Base-by-base conservation (phyloP, 2,888 invertebrate genomes). In the Campopleginae sp. region DNA sequence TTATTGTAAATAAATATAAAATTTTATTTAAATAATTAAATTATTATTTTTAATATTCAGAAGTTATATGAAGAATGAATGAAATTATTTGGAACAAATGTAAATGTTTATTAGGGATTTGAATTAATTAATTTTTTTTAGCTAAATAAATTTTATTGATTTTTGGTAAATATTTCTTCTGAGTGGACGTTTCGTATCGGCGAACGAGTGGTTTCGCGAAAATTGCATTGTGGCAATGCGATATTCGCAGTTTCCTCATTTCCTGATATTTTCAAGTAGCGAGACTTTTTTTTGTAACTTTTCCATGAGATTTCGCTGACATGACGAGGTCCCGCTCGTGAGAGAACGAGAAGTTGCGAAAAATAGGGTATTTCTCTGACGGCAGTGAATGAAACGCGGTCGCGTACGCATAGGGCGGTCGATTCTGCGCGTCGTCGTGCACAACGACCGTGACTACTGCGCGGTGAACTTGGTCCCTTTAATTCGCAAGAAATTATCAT, bases 391-490 rank as follows among this genome's bases (percentile, higher is more conserved):
- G 19, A n/a, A 42, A 38, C 38, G 19, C 54, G 54, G n/a, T 51
- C 23, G 33, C 23, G 33, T 23, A 27, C n/a, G 27, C 10, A 51
- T 42, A 48, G 54, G 63, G 74, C 54, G 44, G 71, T 63, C 48
- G 79, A 85, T 82, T 82, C 82, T 82, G 85, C 85, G 85, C 85
- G 85, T 85, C 82, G 82, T 71, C 72, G 71, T 79, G 82, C 82
- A 85, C 82, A 82, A 79, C 85, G 85, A 85, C 82, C 82, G 76
- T 82, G 79, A 85, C 85, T 85, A 85, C 85, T 80, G 82, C 79
- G 82, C 79, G 82, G 74, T 82, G 85, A 79, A 82, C 82, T 85
- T 82, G 85, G 71, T 72, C 61, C 76, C 71, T 65, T 71, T 61
- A 61, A n/a, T n/a, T n/a, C n/a, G n/a, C n/a, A n/a, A n/a, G n/a